Conservation (phyloP, 2,888 invertebrate genomes). For the Polydrusus tereticollis region DNA sequence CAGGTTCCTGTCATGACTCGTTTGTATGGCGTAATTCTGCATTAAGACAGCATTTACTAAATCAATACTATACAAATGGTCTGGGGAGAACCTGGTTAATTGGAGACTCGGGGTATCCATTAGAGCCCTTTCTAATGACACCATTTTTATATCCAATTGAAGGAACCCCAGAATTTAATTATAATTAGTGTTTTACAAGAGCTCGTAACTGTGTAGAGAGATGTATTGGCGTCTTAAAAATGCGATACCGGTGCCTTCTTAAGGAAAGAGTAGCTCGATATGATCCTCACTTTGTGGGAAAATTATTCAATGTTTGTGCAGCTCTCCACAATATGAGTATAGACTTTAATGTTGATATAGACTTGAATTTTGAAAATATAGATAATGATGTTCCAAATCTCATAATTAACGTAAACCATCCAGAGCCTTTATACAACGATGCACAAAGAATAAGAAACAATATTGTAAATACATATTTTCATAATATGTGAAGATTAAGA, state of each 20-base stretch:
- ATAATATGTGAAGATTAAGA: no score
- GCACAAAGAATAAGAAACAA: neutral
- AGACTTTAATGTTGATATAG: neutral
- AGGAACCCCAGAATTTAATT: conserved; percentile 20
- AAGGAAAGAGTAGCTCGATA: conserved; percentile 35
- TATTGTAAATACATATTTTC: neutral
- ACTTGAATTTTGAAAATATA: neutral
- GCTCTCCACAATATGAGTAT: neutral
- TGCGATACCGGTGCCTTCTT: conserved; percentile 30
- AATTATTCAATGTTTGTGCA: conserved; percentile 18
- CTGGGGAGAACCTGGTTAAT: conserved; percentile 23
- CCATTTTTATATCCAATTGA: conserved; percentile 17
- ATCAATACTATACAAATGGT: neutral
- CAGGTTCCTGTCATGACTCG: conserved; percentile 19
- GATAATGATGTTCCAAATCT: neutral
- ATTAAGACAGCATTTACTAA: neutral
- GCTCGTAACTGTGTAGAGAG: conserved; percentile 37
- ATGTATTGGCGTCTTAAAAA: conserved; percentile 42
- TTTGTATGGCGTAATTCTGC: conserved; percentile 13
- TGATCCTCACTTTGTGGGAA: conserved; percentile 22
- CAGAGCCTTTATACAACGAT: neutral
- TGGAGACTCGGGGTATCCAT: conserved; percentile 42
- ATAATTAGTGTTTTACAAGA: conserved; percentile 5
- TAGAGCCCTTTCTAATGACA: conserved; percentile 29
- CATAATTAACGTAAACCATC: neutral